These are phyloP conservation scores for Spheniscus humboldti DNA, from an alignment of 2,797 vertebrate genomes.

Conservation along the genomic window DNA sequence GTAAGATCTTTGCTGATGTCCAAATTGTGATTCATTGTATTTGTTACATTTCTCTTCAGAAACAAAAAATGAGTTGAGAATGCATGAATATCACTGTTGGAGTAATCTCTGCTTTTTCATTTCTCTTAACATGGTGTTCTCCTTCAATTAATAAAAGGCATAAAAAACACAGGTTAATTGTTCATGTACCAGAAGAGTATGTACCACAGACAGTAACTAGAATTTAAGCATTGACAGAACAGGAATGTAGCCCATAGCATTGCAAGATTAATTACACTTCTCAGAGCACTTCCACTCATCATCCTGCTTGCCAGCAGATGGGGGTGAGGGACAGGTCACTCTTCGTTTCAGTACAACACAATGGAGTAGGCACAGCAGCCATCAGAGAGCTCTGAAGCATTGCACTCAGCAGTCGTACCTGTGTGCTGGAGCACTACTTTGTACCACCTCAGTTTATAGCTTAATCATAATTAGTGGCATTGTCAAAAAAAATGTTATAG, in stretches of 20 bases:
- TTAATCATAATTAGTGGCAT: not conserved
- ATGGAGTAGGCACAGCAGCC: not conserved
- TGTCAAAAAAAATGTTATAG: not conserved
- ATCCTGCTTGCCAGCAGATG: not conserved
- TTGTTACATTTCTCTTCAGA: not conserved
- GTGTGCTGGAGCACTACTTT: not conserved
- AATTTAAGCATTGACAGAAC: not conserved
- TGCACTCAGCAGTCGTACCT: rapidly evolving
- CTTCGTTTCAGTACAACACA: not conserved
- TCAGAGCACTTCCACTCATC: not conserved
- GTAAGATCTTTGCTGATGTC: not conserved
- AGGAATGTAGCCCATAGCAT: not conserved
- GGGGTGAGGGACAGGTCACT: not conserved
- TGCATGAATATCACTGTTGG: not conserved
- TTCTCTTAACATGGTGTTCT: not conserved
- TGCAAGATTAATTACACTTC: not conserved
- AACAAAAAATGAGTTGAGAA: not conserved
- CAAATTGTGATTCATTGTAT: not conserved
- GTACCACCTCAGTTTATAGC: not conserved
- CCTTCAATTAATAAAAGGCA: not conserved
- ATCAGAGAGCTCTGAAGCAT: not conserved
- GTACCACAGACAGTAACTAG: not conserved
- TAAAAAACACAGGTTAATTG: not conserved
- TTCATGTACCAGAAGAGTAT: not conserved
- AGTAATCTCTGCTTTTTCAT: not conserved